Base-by-base conservation (phyloP, 2,888 invertebrate genomes). In the Helicoverpa assulta region DNA sequence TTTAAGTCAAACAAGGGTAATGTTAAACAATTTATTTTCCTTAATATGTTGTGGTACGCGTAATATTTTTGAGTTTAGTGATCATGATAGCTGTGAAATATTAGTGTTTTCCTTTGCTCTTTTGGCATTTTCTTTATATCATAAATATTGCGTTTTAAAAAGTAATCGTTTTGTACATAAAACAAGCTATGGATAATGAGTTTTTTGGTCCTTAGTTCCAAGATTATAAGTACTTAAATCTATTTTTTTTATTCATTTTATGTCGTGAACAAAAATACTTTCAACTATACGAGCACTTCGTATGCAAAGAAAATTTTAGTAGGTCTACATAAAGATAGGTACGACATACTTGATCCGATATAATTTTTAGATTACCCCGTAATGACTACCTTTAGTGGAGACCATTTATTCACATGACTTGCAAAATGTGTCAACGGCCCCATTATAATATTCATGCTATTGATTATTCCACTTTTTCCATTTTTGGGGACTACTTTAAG, bases 341-440 rank as follows among this genome's bases (percentile, higher is more conserved):
- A 47, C n/a, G 47, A n/a, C n/a, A 52, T 37, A 76, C 61, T 66
- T 71, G 55, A 76, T 70, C n/a, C 60, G 60, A 68, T 78, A 77
- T 74, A 72, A 78, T 71, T 81, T 82, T 78, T 59, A 81, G 71
- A 81, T 81, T 66, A 71, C 51, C 19, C 33, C 21, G 33, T 81
- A 81, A 81, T 83, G 65, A 72, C 74, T 71, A 64, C 83, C 71
- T 83, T 80, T 78, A 62, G 59, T 70, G 60, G 53, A 60, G 55
- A 60, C 68, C 81, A 81, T 81, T 81, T 81, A 74, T 81, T 83
- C 69, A 78, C 83, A 81, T 81, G 81, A 81, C 81, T 81, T 70
- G 81, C 83, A 21, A 74, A 81, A 66, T 57, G 43, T 81, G 81
- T 70, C 81, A 71, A 68, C 78, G 79, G 52, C 55, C 64, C 67